phyloP scores from a whole-genome alignment of 2,113 vertebrate species.

The Atlantisia rogersi region DNA sequence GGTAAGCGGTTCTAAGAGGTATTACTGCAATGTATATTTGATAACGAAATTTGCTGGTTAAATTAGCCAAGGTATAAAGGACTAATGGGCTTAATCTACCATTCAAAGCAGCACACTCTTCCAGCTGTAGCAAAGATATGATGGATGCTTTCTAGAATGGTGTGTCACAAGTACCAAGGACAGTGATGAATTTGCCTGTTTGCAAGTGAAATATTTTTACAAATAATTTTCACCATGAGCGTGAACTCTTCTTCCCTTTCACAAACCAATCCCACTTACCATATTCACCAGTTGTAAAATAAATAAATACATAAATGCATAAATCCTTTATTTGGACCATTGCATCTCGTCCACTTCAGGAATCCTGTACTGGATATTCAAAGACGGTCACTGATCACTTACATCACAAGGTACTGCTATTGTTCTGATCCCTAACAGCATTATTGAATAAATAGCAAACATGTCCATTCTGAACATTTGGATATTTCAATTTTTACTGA shows the following conservation, averaged over 20 bases:
- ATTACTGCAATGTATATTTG: constrained; percentile 12
- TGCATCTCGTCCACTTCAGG: not conserved
- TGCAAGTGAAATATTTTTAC: constrained; percentile 3
- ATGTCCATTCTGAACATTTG: not conserved
- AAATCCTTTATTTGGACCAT: not conserved
- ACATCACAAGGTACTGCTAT: not conserved
- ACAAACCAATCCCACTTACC: not conserved
- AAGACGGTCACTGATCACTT: not conserved
- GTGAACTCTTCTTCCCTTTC: not conserved
- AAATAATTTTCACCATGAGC: not conserved
- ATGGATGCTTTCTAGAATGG: not conserved
- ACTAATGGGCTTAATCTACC: not conserved
- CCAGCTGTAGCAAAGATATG: not conserved
- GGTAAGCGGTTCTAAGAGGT: constrained; percentile 4
- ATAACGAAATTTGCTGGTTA: constrained; percentile 42
- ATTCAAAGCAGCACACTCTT: not conserved
- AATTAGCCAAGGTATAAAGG: constrained; percentile 22
- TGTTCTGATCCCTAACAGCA: not conserved
- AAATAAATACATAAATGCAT: not conserved
- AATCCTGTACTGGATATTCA: not conserved
- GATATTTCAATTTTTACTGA: not conserved
- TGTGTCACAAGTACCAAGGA: not conserved
- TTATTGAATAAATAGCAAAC: not conserved
- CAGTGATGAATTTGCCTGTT: not conserved
- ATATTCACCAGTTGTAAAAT: not conserved